Conservation (phyloP, 2,888 invertebrate species). For the Cantharis rustica region DNA sequence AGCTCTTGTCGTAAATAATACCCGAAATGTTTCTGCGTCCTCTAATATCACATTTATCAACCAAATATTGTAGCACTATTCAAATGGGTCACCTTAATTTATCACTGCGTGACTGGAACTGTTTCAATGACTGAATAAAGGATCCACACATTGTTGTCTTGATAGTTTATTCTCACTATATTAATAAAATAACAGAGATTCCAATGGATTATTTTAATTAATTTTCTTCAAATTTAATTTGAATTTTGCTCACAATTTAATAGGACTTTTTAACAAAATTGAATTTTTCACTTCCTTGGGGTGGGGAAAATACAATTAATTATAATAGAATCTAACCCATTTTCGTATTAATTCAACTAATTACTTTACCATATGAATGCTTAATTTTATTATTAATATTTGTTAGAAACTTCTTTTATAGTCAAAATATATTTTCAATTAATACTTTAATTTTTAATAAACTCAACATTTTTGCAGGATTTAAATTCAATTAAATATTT, state of each 20-base stretch:
- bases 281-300: not conserved
- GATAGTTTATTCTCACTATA: constrained; percentile 1
- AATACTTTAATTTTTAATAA: no score
- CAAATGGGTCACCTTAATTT: constrained; percentile 24
- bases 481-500: no score
- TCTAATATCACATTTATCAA: constrained; percentile 22
- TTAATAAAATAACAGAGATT: not conserved
- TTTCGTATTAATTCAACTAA: no score
- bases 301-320: not conserved
- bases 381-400: no score
- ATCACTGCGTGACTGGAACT: constrained; percentile 17
- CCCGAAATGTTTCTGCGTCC: constrained; percentile 14
- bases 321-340: no score
- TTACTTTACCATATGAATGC: no score
- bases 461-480: no score
- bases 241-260: not conserved
- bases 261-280: not conserved
- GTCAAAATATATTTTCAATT: no score
- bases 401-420: no score
- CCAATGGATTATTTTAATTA: not conserved
- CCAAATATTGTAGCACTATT: constrained; percentile 23
- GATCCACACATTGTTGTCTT: constrained; percentile 16
- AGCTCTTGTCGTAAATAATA: constrained; percentile 13
- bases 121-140: constrained; percentile 18
- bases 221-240: not conserved